These are phyloP conservation scores for Oscheius myriophilus DNA, from an alignment of 2,888 invertebrate genomes.

Conservation along the genomic window DNA sequence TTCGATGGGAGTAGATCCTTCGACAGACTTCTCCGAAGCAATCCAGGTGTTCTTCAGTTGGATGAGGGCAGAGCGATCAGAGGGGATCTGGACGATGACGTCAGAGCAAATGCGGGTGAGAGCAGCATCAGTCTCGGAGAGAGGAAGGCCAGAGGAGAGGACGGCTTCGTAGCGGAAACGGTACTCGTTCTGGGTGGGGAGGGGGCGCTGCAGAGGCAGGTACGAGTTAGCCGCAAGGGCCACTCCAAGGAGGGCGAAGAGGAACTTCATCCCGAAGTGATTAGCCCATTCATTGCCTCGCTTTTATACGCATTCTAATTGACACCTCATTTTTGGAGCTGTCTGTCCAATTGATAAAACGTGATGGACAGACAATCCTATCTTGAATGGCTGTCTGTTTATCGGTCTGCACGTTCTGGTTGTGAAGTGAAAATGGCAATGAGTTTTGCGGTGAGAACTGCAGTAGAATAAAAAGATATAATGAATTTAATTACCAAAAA, in stretches of 20 bases:
- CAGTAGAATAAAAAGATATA: background rate
- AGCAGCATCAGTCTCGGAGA: constrained; percentile 30
- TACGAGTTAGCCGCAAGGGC: constrained; percentile 25
- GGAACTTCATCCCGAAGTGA: constrained; percentile 32
- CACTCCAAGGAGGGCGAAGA: constrained; percentile 30
- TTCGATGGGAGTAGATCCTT: constrained; percentile 5
- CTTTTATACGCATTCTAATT: constrained; percentile 16
- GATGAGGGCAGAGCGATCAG: constrained; percentile 15
- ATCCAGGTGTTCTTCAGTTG: constrained; percentile 13
- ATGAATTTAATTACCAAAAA: no score
- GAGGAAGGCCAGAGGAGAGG: constrained; percentile 44
- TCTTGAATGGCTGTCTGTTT: no score
- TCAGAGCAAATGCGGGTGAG: constrained; percentile 25
- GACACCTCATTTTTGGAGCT: background rate
- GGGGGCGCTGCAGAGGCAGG: constrained; percentile 32
- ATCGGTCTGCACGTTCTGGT: no score
- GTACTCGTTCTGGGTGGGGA: constrained; percentile 43
- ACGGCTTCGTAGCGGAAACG: constrained; percentile 43
- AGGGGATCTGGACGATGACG: constrained; percentile 18
- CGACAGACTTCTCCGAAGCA: background rate
- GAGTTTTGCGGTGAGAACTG: no score
- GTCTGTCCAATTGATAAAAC: no score
- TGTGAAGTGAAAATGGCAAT: no score
- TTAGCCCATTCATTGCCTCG: background rate
- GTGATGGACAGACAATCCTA: background rate